Evolutionary conservation across 2,113 vertebrate genomes (phyloP), one percentile per base, ranked within the genome.

Genomic region (Lasiurus cinereus): DNA sequence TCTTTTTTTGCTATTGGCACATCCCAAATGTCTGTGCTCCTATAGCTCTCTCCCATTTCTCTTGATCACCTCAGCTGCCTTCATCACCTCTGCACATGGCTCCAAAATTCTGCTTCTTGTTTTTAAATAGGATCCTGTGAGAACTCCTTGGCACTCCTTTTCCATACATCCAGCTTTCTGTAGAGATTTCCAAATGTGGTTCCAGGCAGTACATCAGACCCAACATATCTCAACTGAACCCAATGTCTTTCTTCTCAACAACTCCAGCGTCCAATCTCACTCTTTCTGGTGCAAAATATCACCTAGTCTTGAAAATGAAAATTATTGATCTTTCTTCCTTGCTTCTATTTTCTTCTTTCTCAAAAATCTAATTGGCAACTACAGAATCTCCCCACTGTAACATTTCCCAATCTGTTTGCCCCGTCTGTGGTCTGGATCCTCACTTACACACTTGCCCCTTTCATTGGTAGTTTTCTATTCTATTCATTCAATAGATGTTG

Each of bases 241-340:
- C 2, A 3, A 0, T 10, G 2, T 36, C 52, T 54, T 72, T 21
- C 43, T 88, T 77, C 43, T 72, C n/a, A 13, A 6, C n/a, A 70
- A 19, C 50, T 56, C 11, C 78, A 24, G 15, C 11, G 54, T 94
- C 9, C 22, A 6, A 54, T 19, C 15, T 67, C 16, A 15, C 15
- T 27, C 29, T 70, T 94, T 50, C 21, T 82, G 73, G 46, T 93
- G 54, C 82, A 85, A 88, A 39, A 50, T 92, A 78, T 69, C 15
- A 66, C 29, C 12, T 8, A 50, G 24, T 31, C 16, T 83, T 92
- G 56, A 87, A 62, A 39, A 62, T 89, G 16, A 87, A 66, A 73
- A 46, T 29, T 1, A 48, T 8, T 14, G n/a, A 31, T 67, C 16
- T 33, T 86, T 82, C 66, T 59, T 88, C 59, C 3, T 48, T 46